Conservation (phyloP, 2,113 vertebrate species). For the Lepus europaeus region DNA sequence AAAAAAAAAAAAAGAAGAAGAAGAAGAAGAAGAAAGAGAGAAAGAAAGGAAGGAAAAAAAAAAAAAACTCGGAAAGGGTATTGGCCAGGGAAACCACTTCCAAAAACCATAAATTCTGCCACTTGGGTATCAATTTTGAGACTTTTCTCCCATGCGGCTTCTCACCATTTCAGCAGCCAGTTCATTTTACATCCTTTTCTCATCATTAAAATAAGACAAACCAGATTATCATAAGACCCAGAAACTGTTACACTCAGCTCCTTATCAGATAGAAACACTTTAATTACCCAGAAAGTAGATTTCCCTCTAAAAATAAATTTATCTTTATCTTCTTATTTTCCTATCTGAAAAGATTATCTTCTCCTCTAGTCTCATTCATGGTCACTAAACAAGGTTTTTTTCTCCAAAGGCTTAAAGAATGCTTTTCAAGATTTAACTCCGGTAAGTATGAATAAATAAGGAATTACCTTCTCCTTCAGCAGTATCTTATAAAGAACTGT, state of each 20-base stretch:
- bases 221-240: conserved; percentile 49
- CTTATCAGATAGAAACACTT: conserved; percentile 74
- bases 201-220: conserved; percentile 71
- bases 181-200: neutral
- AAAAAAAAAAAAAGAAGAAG: neutral
- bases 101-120: neutral
- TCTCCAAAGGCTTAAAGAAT: conserved; percentile 5
- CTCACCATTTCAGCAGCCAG: neutral
- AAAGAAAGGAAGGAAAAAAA: conserved; percentile 9
- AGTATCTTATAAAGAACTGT: neutral
- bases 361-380: conserved; percentile 50
- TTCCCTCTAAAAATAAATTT: conserved; percentile 71
- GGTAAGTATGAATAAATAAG: neutral
- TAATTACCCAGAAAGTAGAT: conserved; percentile 77
- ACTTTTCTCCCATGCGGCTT: neutral
- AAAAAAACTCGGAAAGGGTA: conserved; percentile 66
- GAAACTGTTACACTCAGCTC: conserved; percentile 64
- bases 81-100: conserved; percentile 10
- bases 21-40: neutral
- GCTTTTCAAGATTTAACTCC: conserved; percentile 23
- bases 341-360: conserved; percentile 76
- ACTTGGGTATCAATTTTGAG: neutral
- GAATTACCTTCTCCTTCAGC: neutral
- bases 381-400: conserved; percentile 70
- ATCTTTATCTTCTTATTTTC: conserved; percentile 77